Base-by-base conservation (phyloP, 2,113 vertebrate genomes). In the Athene noctua region DNA sequence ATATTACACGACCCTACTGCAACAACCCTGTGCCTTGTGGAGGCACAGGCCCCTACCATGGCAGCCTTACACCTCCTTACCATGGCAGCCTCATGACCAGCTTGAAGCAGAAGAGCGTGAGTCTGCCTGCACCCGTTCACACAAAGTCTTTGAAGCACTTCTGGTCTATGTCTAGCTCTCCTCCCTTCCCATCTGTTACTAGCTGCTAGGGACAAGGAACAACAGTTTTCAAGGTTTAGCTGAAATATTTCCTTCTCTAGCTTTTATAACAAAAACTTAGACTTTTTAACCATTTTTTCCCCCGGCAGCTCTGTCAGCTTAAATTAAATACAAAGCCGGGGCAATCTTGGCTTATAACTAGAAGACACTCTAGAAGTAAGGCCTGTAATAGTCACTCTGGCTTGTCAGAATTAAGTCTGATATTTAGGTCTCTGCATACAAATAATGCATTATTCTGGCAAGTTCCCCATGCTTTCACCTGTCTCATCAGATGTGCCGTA, bases 1-100 rank as follows among this genome's bases (percentile, higher is more conserved):
- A 5, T 74, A 12, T 18, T 34, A 22, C 46, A 38, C 0, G 0
- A 13, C 7, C 40, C 19, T 32, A 4, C 4, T 0, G 1, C 25
- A 59, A 25, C 6, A 36, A 5, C 3, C 6, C 27, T 3, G 4
- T 49, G 42, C 36, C 34, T 36, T 20, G 11, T 2, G 19, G 68
- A 38, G 36, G 13, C 42, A 38, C 30, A 4, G n/a, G 11, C 49
- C 30, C 32, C 16, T 36, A 2, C 13, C 5, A 21, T 16, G 0
- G 9, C 59, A 51, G 65, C 7, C 6, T 13, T 10, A 4, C 1
- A 3, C 36, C 71, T 62, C 62, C 36, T 74, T 20, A 26, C 17
- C 51, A 4, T 0, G 0, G 44, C 5, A 25, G 18, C 70, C 36
- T 34, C 32, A 10, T 1, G 4, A n/a, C 13, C 36, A 26, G 13